Conservation (phyloP, 2,113 vertebrate species). For the Rhinoderma darwinii region DNA sequence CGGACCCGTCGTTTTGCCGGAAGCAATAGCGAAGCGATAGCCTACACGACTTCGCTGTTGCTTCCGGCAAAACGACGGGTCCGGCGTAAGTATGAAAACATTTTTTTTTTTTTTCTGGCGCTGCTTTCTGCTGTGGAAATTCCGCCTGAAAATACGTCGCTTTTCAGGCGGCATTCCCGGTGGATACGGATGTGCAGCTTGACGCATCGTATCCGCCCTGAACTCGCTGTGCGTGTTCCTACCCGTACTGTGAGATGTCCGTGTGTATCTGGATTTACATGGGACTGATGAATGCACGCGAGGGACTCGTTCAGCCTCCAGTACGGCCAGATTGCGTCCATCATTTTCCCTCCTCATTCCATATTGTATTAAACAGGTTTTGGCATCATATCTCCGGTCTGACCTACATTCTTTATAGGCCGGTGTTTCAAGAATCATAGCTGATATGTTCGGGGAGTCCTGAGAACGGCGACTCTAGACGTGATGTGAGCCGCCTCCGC, state of each 20-base stretch:
- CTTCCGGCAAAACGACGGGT: too few relatives aligned
- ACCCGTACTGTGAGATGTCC: background rate
- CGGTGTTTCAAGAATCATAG: conserved; percentile 27
- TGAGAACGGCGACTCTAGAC: background rate
- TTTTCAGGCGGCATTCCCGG: too few relatives aligned
- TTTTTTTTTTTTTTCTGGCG: too few relatives aligned
- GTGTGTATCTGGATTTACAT: background rate
- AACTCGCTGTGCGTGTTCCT: too few relatives aligned
- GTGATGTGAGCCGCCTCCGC: background rate
- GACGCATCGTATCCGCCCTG: too few relatives aligned
- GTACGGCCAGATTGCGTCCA: conserved; percentile 33
- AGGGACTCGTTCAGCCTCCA: background rate
- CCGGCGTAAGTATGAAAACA: too few relatives aligned
- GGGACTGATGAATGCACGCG: conserved; percentile 28
- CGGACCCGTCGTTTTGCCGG: too few relatives aligned
- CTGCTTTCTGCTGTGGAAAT: too few relatives aligned
- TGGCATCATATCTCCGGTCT: background rate
- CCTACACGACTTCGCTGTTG: too few relatives aligned
- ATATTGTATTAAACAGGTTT: conserved; percentile 32
- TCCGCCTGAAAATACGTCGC: too few relatives aligned
- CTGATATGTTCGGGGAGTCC: background rate
- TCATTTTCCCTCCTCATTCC: conserved; percentile 20
- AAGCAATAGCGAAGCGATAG: too few relatives aligned
- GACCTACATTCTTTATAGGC: conserved; percentile 48
- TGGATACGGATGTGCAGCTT: too few relatives aligned